Evolutionary conservation across 2,113 vertebrate genomes (phyloP).

Genomic region (Oreochromis tanganicae): DNA sequence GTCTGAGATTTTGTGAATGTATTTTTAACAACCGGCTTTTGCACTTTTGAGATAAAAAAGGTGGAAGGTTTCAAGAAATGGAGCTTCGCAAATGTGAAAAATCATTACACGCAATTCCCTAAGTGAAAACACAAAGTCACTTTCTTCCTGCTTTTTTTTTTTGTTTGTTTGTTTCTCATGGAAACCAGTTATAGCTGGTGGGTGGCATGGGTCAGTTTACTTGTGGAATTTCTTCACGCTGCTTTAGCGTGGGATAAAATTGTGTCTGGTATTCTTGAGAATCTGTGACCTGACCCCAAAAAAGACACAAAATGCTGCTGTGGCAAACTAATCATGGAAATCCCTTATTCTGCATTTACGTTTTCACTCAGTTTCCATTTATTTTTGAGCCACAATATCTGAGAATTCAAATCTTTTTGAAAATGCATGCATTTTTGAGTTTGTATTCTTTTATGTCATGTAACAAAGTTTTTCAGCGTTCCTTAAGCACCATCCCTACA

Average conservation of each 20-base stretch:
- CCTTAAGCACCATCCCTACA: neutral
- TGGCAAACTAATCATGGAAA: neutral
- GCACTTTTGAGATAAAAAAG: neutral
- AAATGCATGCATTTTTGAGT: neutral
- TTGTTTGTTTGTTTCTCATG: accelerated
- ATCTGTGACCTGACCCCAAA: neutral
- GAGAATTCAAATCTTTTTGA: neutral
- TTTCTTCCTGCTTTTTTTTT: neutral
- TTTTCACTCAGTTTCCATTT: neutral
- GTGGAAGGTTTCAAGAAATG: neutral
- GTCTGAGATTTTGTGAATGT: neutral
- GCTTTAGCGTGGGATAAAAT: neutral
- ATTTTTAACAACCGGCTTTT: neutral
- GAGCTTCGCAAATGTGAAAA: neutral
- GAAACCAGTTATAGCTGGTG: neutral
- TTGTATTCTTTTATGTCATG: neutral
- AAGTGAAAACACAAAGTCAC: neutral
- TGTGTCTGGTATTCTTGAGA: neutral
- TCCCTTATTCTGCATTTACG: neutral
- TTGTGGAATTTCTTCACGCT: neutral
- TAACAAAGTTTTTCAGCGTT: neutral
- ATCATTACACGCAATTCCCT: neutral
- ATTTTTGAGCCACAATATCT: neutral
- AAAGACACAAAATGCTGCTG: neutral
- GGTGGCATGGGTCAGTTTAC: neutral